These are phyloP conservation scores for Drosophila koepferae DNA, from an alignment of 2,888 invertebrate genomes.

Conservation along the genomic window DNA sequence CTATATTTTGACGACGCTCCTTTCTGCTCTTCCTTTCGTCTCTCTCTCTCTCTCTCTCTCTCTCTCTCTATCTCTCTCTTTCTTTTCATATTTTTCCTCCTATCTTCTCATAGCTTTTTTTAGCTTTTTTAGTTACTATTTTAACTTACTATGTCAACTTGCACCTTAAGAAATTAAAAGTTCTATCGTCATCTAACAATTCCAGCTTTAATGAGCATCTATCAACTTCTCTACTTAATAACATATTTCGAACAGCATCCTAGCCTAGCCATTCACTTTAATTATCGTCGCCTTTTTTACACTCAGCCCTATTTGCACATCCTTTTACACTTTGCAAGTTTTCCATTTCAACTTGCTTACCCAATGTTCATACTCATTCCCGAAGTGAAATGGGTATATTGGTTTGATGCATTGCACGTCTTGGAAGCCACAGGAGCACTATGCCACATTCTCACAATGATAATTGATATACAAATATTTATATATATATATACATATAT, in stretches of 20 bases:
- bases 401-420: no score
- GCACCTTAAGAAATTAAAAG: background rate
- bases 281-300: conserved; percentile 29
- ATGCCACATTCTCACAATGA: no score
- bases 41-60: background rate
- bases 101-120: background rate
- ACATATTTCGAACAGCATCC: background rate
- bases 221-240: conserved; percentile 4
- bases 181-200: background rate
- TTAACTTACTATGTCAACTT: background rate
- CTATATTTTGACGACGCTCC: background rate
- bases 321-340: conserved; percentile 23
- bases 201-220: conserved; percentile 5
- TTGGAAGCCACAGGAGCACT: no score
- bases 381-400: no score
- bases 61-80: background rate
- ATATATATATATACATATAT: no score
- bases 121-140: no score
- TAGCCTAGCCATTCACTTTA: conserved; percentile 27
- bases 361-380: background rate
- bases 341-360: conserved; percentile 26
- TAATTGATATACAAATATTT: no score
- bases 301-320: conserved; percentile 5
- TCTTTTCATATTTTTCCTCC: background rate
- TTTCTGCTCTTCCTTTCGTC: background rate